Base-by-base conservation (phyloP, 2,888 invertebrate genomes). In the Athalia circularis region DNA sequence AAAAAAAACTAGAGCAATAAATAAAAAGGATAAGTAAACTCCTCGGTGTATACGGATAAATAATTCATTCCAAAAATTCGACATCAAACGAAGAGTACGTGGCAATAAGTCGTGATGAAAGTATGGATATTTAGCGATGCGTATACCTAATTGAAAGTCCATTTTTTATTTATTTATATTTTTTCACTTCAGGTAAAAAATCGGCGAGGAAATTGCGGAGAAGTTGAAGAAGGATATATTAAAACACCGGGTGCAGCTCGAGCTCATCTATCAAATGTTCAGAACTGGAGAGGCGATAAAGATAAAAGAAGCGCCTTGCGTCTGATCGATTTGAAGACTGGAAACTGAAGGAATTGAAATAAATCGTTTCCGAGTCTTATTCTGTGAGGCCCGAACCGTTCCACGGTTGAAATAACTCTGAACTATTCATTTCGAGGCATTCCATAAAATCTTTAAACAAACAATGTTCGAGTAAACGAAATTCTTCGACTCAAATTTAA, bases 261-360 rank as follows among this genome's bases (percentile, higher is more conserved):
- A 54, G 72, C 57, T 72, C 72, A 72, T 72, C 59, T 59, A 72
- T 59, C 72, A 72, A 72, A 13, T 13, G 5, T 59, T 59, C 59
- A 47, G 72, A 59, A 57, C 45, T 47, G 59, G 29, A 59, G 59
- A 72, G 72, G 59, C 59, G 72, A 59, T 45, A 72, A 59, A 72
- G 72, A 72, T 72, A 70, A 70, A 70, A 72, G 57, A 72, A 72
- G 47, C 59, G 72, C 52, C 29, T 29, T 29, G 29, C n/a, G 47
- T 59, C 57, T 72, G 72, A 72, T 72, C 57, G 59, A 72, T 72
- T 59, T 72, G 59, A 13, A 59, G 59, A 72, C 59, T 59, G 45
- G 57, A 72, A 59, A 72, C 59, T 47, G 72, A 59, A 59, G 72
- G 47, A 45, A 57, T 57, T 72, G 72, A 72, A 57, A 72, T 72